phyloP scores from a whole-genome alignment of 2,888 invertebrate genomes.

The Brachyptera risi region DNA sequence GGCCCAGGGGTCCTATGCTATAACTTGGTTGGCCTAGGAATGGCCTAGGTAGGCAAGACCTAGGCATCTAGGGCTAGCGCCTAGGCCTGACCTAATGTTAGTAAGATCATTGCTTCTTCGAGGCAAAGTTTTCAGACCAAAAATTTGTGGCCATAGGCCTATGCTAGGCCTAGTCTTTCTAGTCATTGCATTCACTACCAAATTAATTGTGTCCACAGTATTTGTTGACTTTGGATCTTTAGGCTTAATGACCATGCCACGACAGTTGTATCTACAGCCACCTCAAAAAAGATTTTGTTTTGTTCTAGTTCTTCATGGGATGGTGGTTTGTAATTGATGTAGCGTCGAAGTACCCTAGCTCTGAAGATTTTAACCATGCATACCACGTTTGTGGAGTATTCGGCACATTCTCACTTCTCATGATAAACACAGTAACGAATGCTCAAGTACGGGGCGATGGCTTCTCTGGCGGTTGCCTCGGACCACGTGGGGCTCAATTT shows the following conservation, averaged over 20 bases:
- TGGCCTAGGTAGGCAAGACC: too few species aligned
- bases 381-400: conserved; percentile 92
- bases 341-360: conserved; percentile 68
- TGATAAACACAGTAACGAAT: conserved; percentile 97
- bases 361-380: conserved; percentile 51
- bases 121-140: too few species aligned
- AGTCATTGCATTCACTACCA: too few species aligned
- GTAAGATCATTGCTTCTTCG: too few species aligned
- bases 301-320: conserved; percentile 80
- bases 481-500: conserved; percentile 80
- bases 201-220: neutral
- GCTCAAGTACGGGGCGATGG: conserved; percentile 84
- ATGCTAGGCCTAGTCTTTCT: too few species aligned
- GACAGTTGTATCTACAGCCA: neutral
- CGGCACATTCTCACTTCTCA: conserved; percentile 89
- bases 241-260: neutral
- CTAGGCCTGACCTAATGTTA: too few species aligned
- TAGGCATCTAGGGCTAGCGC: too few species aligned
- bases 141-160: too few species aligned
- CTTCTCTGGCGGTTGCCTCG: conserved; percentile 79
- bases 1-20: too few species aligned
- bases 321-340: conserved; percentile 99
- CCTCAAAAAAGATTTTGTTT: conserved; percentile 17
- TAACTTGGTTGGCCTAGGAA: too few species aligned
- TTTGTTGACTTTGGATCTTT: neutral